These are phyloP conservation scores for Schmidtea mediterranea DNA, from an alignment of 1,140 invertebrate genomes.

Conservation along the genomic window DNA sequence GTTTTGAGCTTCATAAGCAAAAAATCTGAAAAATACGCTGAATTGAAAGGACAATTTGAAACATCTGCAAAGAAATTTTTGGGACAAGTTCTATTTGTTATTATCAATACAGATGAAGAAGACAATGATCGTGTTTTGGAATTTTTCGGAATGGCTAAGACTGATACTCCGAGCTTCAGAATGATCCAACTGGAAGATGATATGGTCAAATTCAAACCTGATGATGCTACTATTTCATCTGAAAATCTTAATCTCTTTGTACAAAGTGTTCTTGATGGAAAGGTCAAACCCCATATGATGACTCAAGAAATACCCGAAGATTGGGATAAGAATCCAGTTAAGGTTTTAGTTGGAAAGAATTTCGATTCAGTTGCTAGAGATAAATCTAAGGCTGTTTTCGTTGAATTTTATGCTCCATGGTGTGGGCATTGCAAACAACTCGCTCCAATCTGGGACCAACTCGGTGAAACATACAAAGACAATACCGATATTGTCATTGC, in stretches of 20 bases:
- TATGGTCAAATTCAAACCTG: slow-evolving; percentile 81
- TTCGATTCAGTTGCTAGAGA: slow-evolving; percentile 66
- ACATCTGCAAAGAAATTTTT: slow-evolving; percentile 46
- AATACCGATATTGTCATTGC: slow-evolving; percentile 68
- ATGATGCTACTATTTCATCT: slow-evolving; percentile 40
- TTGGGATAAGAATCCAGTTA: slow-evolving; percentile 57
- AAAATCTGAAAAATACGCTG: slow-evolving; percentile 39
- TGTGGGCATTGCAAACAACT: slow-evolving; percentile 62
- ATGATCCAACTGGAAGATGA: slow-evolving; percentile 72
- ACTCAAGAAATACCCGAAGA: slow-evolving; percentile 68
- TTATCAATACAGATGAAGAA: slow-evolving; percentile 64
- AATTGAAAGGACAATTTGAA: slow-evolving; percentile 33
- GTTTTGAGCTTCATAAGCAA: slow-evolving; percentile 68
- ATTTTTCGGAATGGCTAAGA: slow-evolving; percentile 82
- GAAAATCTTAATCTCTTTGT: slow-evolving; percentile 55
- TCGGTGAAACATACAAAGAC: slow-evolving; percentile 58
- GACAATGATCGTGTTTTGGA: slow-evolving; percentile 79
- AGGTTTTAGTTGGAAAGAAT: slow-evolving; percentile 60
- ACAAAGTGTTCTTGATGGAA: slow-evolving; percentile 52
- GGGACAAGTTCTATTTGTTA: slow-evolving; percentile 49
- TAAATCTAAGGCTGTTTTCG: slow-evolving; percentile 56
- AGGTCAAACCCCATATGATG: slow-evolving; percentile 55
- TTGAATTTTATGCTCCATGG: slow-evolving; percentile 77
- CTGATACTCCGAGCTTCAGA: slow-evolving; percentile 58
- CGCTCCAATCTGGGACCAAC: slow-evolving; percentile 42